phyloP scores from a whole-genome alignment of 2,888 invertebrate genomes.

The Drosophila robusta region DNA sequence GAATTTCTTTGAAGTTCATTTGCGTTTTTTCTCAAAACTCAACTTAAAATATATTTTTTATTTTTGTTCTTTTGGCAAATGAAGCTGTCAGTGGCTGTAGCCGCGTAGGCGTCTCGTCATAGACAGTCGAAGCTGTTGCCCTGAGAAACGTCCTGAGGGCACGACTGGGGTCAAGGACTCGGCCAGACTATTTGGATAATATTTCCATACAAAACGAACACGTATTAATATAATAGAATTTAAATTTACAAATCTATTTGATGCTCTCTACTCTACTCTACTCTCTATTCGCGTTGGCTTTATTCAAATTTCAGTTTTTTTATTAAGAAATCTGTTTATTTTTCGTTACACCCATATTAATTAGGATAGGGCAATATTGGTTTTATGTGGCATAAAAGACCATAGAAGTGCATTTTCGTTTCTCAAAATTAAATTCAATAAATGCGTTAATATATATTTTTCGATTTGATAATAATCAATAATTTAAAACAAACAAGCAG shows the following conservation, averaged over 20 bases:
- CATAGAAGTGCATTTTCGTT: too few relatives aligned
- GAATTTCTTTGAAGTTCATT: background rate
- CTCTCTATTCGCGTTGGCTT: background rate
- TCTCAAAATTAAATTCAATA: too few relatives aligned
- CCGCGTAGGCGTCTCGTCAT: background rate
- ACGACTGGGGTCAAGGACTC: background rate
- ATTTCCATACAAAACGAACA: background rate
- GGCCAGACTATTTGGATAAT: background rate
- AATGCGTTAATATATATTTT: too few relatives aligned
- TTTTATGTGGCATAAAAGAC: too few relatives aligned
- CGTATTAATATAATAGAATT: background rate
- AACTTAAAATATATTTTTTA: background rate
- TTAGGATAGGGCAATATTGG: background rate
- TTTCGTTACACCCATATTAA: too few relatives aligned
- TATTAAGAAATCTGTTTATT: too few relatives aligned
- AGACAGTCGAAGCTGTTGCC: slow-evolving; percentile 4
- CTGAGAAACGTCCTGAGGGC: background rate
- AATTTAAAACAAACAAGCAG: too few relatives aligned
- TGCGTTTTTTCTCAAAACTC: background rate
- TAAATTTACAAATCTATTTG: background rate
- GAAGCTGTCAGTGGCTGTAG: background rate
- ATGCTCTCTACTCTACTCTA: too few relatives aligned
- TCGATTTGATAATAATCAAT: too few relatives aligned
- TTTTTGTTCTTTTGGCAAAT: background rate
- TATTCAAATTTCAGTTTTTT: background rate